Evolutionary conservation across 2,797 vertebrate species (phyloP), one percentile per base, ranked within the genome.

Genomic region (Vireo griseus): DNA sequence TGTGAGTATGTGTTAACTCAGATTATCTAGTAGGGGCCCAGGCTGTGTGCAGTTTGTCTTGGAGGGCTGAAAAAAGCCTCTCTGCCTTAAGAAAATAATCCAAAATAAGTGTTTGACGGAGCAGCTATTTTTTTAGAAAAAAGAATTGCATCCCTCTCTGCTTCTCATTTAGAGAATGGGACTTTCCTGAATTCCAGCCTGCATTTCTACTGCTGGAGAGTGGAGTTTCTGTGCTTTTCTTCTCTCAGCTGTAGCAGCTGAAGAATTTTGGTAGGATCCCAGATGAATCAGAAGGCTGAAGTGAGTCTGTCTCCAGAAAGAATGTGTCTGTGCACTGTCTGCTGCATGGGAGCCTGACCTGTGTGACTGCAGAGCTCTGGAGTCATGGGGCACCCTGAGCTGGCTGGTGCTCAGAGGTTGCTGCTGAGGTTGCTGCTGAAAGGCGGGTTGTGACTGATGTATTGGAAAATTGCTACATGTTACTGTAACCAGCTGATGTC

Each of bases 371-470:
- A 17, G 37, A 18, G 22, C 33, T 62, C 37, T 9, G 9, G 21
- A 35, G 39, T 1, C 18, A 1, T 5, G 42, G 57, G 13, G 37
- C 25, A 10, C 31, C 8, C 1, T 4, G 8, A 35, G 5, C 28
- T 48, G 65, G 4, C 29, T 69, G 33, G 6, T 40, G 44, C 79
- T 92, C 0, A 0, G 52, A 42, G 51, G 4, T 0, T 63, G 22
- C n/a, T 7, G 4, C n/a, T n/a, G n/a, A n/a, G n/a, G n/a, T n/a
- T n/a, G n/a, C 11, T 87, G 26, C 55, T 65, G 33, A 57, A 65
- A 50, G 52, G 17, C 31, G 81, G 69, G 11, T 20, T 28, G 17
- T 19, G 57, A 44, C 8, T 51, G 47, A 37, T 16, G 7, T 5
- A 6, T 1, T 55, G 71, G 44, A 71, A 61, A 52, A 48, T 39